phyloP scores from a whole-genome alignment of 2,797 vertebrate species.

The Pitangus sulphuratus region DNA sequence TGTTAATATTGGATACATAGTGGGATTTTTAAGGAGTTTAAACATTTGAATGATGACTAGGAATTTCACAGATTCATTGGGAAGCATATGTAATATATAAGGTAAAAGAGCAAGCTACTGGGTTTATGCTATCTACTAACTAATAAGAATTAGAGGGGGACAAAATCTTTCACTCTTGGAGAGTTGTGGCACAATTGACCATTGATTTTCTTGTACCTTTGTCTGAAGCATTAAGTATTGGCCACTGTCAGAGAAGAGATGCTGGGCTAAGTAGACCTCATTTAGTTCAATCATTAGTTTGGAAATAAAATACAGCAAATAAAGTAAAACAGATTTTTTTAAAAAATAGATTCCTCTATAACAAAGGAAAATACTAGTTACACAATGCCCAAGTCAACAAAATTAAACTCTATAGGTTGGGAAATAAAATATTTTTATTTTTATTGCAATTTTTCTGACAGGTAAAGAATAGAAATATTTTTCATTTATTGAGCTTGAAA shows the following conservation, averaged over 20 bases:
- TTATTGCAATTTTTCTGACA: neutral
- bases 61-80: neutral
- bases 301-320: neutral
- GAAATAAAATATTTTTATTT: neutral
- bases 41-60: neutral
- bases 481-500: neutral
- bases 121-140: neutral
- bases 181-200: neutral
- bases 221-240: neutral
- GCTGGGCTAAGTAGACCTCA: neutral
- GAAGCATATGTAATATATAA: neutral
- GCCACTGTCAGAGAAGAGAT: neutral
- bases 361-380: neutral
- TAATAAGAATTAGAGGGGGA: neutral
- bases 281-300: neutral
- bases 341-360: neutral
- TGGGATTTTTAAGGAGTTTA: neutral
- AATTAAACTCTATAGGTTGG: neutral
- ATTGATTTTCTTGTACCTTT: neutral
- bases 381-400: neutral
- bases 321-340: neutral
- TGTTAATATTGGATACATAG: neutral
- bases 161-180: neutral
- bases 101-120: neutral
- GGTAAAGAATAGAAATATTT: neutral